Conservation (phyloP, 1,140 invertebrate species). For the Heliconius hewitsoni region DNA sequence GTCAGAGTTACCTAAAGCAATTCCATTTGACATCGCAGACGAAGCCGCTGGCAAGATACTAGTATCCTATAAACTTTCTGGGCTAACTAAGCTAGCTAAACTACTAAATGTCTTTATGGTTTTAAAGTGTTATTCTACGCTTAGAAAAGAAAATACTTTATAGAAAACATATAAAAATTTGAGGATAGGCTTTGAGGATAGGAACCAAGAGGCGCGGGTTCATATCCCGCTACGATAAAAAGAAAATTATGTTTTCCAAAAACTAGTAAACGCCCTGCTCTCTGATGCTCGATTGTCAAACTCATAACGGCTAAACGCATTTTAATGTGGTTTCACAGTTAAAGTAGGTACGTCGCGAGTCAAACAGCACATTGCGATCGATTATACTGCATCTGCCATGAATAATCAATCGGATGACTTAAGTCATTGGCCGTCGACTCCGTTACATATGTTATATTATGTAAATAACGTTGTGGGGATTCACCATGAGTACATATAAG, state of each 20-base stretch:
- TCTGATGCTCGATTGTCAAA: background rate
- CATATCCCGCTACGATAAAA: too few species aligned
- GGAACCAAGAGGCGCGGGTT: too few species aligned
- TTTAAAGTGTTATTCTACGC: too few species aligned
- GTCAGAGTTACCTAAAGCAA: too few species aligned
- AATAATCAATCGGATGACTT: conserved; percentile 11
- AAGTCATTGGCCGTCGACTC: conserved; percentile 13
- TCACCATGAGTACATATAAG: background rate
- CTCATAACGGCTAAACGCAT: background rate
- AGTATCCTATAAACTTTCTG: too few species aligned
- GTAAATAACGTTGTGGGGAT: background rate
- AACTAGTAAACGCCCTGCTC: background rate
- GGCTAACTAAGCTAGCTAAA: too few species aligned
- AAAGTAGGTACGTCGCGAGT: background rate
- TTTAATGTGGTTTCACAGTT: background rate
- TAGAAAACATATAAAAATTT: too few species aligned
- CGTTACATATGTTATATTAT: background rate
- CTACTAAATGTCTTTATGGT: too few species aligned
- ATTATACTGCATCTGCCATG: conserved; percentile 7
- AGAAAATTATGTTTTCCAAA: too few species aligned
- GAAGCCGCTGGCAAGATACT: background rate
- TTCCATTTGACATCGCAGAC: background rate
- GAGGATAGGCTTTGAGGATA: too few species aligned
- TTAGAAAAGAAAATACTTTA: too few species aligned
- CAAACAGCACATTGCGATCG: background rate